Base-by-base conservation (phyloP, 2,888 invertebrate genomes). In the Morpho helenor region DNA sequence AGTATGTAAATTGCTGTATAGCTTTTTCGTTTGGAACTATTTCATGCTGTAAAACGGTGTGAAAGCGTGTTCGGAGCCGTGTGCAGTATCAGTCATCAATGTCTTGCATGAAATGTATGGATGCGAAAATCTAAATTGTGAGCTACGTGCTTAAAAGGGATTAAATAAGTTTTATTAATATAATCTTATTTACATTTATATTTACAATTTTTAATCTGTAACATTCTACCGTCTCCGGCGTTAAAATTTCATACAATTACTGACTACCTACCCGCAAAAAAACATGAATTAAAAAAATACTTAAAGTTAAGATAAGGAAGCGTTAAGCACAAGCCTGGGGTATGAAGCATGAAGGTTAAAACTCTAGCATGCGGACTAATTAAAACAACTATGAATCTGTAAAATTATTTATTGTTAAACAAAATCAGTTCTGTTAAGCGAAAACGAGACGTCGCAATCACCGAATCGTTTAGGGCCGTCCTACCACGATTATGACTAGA, bases 381-480 rank as follows among this genome's bases (percentile, higher is more conserved):
- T 85, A 83, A 89, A 90, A 90, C 88, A 82, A 87, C 79, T 82
- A 80, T 73, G 67, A 82, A 76, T 77, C 77, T 49, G 75, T 82
- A 84, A 85, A 85, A 84, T 77, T 75, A 72, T 90, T 89, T 88
- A 87, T 87, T 87, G 82, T 86, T 86, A 85, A 82, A 79, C 78
- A 82, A 80, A 88, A 90, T 90, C 89, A 90, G 89, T 89, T 85
- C 86, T 86, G 83, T 84, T 85, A 82, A 77, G 80, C 83, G 84
- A 82, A 82, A 81, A 80, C 79, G 83, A 82, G 82, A 80, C 79
- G 76, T 80, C 79, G 84, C 80, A 80, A 79, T 82, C 82, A 82
- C 81, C 79, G 78, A 74, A 69, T 66, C 70, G 75, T 73, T 76
- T 76, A 74, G 74, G 69, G 74, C 75, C 77, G 80, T 78, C 74